These are phyloP conservation scores for Trichacis sp. DNA, from an alignment of 2,888 invertebrate species.

Conservation along the genomic window DNA sequence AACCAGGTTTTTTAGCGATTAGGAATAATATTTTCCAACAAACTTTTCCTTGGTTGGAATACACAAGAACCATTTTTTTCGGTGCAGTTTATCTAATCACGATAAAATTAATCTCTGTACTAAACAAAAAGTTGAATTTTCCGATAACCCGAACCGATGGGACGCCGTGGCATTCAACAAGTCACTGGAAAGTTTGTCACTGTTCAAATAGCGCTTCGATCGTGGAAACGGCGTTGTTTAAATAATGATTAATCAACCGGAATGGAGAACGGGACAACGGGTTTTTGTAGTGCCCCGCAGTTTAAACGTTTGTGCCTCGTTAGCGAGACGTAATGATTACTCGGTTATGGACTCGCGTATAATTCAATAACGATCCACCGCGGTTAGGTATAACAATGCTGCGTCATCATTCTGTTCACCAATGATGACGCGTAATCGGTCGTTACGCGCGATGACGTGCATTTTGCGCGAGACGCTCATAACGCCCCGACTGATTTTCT, in stretches of 20 bases:
- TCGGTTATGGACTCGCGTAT: conserved; percentile 64
- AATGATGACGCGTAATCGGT: conserved; percentile 64
- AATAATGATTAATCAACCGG: conserved; percentile 42
- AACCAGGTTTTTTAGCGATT: too few relatives aligned
- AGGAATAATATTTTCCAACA: too few relatives aligned
- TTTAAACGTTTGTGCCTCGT: conserved; percentile 58
- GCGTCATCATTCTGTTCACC: conserved; percentile 56
- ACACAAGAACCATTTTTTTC: too few relatives aligned
- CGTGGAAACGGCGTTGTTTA: conserved; percentile 28
- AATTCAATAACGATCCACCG: conserved; percentile 67
- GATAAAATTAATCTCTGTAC: too few relatives aligned
- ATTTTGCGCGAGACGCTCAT: conserved; percentile 56
- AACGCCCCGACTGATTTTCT: conserved; percentile 32
- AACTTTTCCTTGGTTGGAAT: too few relatives aligned
- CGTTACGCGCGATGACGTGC: conserved; percentile 68
- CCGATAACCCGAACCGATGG: neutral
- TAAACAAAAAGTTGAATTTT: too few relatives aligned
- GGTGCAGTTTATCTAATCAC: too few relatives aligned
- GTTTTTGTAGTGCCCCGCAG: conserved; percentile 37
- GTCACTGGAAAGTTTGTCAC: neutral
- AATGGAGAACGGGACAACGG: conserved; percentile 24
- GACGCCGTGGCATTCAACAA: neutral
- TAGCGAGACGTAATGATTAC: conserved; percentile 65
- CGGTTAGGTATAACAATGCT: conserved; percentile 60
- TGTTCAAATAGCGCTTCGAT: neutral